Conservation (phyloP, 2,113 vertebrate species). For the Pyrgilauda ruficollis region DNA sequence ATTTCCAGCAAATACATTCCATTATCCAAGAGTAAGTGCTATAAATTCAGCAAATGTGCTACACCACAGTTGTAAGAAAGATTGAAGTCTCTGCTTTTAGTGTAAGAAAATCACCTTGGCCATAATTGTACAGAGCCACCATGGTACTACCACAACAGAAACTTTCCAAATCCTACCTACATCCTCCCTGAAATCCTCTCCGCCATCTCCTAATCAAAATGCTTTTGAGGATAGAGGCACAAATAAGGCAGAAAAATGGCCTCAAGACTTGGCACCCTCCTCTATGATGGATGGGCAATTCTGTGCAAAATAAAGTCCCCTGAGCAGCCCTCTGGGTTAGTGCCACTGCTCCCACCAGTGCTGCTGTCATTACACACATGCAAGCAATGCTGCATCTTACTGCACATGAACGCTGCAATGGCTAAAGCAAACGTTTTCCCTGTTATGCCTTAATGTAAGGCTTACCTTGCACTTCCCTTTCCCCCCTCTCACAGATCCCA, state of each 20-base stretch:
- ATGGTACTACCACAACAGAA: not conserved
- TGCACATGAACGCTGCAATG: not conserved
- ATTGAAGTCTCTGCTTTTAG: not conserved
- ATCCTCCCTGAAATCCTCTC: not conserved
- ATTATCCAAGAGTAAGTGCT: not conserved
- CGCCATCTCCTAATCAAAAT: not conserved
- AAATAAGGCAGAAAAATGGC: not conserved
- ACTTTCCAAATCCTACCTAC: not conserved
- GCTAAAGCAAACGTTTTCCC: not conserved
- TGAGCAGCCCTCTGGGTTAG: not conserved
- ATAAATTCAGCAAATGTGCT: not conserved
- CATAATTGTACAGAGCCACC: not conserved
- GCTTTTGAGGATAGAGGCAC: not conserved
- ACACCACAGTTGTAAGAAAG: not conserved
- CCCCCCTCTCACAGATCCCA: not conserved
- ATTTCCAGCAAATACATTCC: constrained; percentile 1
- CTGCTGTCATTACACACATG: not conserved
- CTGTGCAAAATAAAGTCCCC: not conserved
- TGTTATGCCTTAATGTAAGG: not conserved
- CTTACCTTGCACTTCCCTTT: not conserved
- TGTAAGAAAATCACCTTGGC: not conserved
- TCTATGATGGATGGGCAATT: not conserved
- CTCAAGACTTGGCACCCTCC: not conserved
- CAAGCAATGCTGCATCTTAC: not conserved
- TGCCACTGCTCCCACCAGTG: not conserved